Percentiles rank a stretch among this genome's conserved stretches.
These are phyloP conservation scores for Trachelipus rathkii DNA, from an alignment of 1,140 invertebrate species.

Conservation along the genomic window DNA sequence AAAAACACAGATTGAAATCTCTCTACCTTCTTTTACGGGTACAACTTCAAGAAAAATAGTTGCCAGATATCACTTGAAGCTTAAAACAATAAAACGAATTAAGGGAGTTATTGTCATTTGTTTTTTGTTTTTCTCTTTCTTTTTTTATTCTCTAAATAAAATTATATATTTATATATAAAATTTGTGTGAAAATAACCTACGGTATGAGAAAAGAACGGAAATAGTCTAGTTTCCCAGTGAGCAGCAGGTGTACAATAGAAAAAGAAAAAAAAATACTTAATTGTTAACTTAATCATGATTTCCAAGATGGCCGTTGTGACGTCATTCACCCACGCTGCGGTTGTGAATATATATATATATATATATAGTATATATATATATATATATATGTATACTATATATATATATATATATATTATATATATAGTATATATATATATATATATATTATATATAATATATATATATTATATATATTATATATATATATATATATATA, in stretches of 20 bases:
- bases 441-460: background rate
- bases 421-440: no score
- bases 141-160: no score
- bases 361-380: no score
- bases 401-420: constrained; percentile 13
- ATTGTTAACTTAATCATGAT: background rate
- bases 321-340: background rate
- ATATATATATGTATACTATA: no score
- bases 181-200: no score
- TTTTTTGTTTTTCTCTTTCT: no score
- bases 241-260: background rate
- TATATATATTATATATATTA: background rate
- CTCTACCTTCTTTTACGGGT: background rate
- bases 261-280: background rate
- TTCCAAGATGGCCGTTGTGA: background rate
- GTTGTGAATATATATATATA: no score
- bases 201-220: background rate
- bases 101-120: no score
- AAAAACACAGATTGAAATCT: background rate
- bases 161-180: no score
- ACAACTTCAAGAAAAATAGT: background rate
- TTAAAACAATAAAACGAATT: background rate
- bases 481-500: background rate
- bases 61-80: background rate
- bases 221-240: background rate